Base-by-base conservation (phyloP, 37 sponge, comb jelly and placozoan species). In the Aphrocallistes beatrix region DNA sequence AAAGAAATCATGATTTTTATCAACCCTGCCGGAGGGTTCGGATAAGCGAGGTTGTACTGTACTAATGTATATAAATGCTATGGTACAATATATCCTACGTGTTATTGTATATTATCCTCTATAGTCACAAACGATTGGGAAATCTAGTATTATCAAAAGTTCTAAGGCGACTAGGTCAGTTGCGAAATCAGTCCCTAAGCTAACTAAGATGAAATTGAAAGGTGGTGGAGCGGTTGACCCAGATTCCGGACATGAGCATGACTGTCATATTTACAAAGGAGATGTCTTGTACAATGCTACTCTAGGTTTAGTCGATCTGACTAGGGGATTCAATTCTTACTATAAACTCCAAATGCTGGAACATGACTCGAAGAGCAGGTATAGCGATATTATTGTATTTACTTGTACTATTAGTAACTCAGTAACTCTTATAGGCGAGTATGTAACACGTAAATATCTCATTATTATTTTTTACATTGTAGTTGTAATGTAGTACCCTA, bases 291-390 rank as follows among this genome's bases (percentile, higher is more conserved):
- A 91, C 91, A 96, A 89, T 81, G 99, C 96, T 23, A 99, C 96
- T 0, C 92, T 98, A 13, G 96, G 96, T n/a, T 36, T 93, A 84
- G 99, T 95, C 51, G 96, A 98, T 82, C 89, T 98, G 37, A 60
- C 38, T 37, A 75, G 89, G 30, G 99, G 99, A 1, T 90, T 91
- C 28, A 98, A 98, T 87, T 95, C 99, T 38, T 98, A 94, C 89
- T 98, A 98, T 86, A 98, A 98, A 85, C 88, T 98, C 50, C 99
- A 98, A 85, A 51, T 95, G 32, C 85, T 98, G 60, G 93, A 93
- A 83, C 40, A 85, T 49, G 99, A 96, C 49, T 9, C 25, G 0
- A 49, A 60, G 38, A 82, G 38, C 23, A 85, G 42, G 83, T 38
- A 25, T 30, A n/a, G 40, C 38, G 1, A 37, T 13, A 9, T 0